Conservation (phyloP, 2,888 invertebrate species). For the Ophion obscuratus region DNA sequence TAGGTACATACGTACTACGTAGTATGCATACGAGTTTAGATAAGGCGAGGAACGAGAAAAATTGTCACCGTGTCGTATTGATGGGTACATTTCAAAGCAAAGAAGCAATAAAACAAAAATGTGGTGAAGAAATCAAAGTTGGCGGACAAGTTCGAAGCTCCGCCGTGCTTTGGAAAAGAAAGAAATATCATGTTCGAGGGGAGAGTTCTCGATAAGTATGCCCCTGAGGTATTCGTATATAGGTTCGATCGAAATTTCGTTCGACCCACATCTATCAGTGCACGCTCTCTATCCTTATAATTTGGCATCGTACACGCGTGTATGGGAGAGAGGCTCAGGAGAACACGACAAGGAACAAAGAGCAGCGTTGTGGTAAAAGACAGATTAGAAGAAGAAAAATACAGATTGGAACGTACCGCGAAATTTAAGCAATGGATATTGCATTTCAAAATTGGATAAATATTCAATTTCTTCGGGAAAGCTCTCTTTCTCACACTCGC, state of each 20-base stretch:
- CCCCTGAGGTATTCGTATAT: slow-evolving; percentile 13
- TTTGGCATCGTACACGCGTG: slow-evolving; percentile 71
- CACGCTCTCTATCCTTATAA: slow-evolving; percentile 79
- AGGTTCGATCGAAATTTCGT: slow-evolving; percentile 43
- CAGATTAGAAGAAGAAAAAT: background rate
- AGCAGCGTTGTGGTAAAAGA: background rate
- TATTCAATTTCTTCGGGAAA: background rate
- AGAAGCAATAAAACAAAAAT: background rate
- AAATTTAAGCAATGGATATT: background rate
- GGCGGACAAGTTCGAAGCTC: background rate
- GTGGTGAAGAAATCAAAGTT: background rate
- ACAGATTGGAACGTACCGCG: background rate
- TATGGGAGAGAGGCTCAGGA: background rate
- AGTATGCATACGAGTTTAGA: background rate
- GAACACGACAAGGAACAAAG: background rate
- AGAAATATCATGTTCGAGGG: background rate
- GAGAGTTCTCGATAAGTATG: background rate
- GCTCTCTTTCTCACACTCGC: background rate
- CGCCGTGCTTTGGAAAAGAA: background rate
- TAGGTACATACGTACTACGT: background rate
- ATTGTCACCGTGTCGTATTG: background rate
- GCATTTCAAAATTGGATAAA: background rate
- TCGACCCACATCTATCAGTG: slow-evolving; percentile 80
- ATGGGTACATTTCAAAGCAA: background rate
- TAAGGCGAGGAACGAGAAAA: background rate